A percentile compares a stretch with the other conserved stretches of the same genome.
phyloP scores from a whole-genome alignment of 2,888 invertebrate genomes.

The Frankliniella intonsa region DNA sequence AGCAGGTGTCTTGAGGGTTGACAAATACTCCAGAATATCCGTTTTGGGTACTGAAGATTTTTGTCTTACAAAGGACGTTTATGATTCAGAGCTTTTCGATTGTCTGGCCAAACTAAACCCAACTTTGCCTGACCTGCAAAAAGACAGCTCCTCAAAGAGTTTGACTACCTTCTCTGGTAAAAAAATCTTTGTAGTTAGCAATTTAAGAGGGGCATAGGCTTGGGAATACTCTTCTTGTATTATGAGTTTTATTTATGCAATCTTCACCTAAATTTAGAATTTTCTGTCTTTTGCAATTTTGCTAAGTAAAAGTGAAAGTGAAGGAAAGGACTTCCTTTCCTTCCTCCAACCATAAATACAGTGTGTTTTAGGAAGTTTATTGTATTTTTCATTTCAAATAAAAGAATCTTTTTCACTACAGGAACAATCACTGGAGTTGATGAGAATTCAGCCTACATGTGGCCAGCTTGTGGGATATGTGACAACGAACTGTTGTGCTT shows the following conservation, averaged over 20 bases:
- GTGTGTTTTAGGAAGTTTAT: not conserved
- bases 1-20: not conserved
- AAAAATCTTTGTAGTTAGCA: too few species aligned
- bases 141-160: not conserved
- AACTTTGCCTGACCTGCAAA: not conserved
- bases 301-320: too few species aligned
- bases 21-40: not conserved
- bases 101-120: not conserved
- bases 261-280: too few species aligned
- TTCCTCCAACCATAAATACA: too few species aligned
- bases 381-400: too few species aligned
- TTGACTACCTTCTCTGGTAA: not conserved
- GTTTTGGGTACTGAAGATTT: not conserved
- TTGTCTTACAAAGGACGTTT: not conserved
- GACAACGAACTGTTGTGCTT: conserved; percentile 33
- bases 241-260: too few species aligned
- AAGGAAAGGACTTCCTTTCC: too few species aligned
- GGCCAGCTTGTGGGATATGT: conserved; percentile 36
- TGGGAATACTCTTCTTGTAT: too few species aligned
- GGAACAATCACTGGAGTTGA: conserved; percentile 35
- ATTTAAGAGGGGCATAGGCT: too few species aligned
- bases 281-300: too few species aligned
- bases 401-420: not conserved
- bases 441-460: conserved; percentile 36
- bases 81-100: not conserved